Evolutionary conservation across 2,888 invertebrate genomes (phyloP), one percentile per base, ranked within the genome.

Genomic region (Drosophila fulvimacula): DNA sequence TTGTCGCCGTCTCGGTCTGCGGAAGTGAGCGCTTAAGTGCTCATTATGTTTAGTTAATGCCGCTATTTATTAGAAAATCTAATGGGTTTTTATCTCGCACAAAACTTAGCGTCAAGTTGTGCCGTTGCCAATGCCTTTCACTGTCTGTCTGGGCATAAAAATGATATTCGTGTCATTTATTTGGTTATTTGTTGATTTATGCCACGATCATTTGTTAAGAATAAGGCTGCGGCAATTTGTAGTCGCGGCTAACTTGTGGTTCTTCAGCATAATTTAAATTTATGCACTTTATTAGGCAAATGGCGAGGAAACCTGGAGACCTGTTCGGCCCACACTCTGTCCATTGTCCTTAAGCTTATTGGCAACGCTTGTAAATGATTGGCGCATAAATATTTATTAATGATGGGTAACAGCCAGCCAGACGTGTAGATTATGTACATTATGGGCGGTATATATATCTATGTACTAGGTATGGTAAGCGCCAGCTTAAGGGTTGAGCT

Each of bases 11-110:
- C 36, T 73, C 56, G 60, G 69, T 65, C 48, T 55, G 71, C 84
- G 88, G 88, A 83, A 83, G 79, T 83, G 76, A 81, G 75, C 87
- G 81, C 88, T 83, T 87, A 87, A 84, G 84, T 87, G 87, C 82
- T 82, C 87, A 86, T 82, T 82, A 82, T 86, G 87, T 86, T 82
- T 83, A 80, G 81, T 83, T 86, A 87, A 83, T 83, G 84, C 73
- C 60, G 74, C 88, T 86, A 86, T 82, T 82, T 86, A 82, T 82
- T 82, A 82, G 86, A 82, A 82, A 82, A 86, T 82, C 78, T 80
- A 86, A 82, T 86, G 83, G 81, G 75, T 80, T 82, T 82, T 77
- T 82, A 82, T 69, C 76, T 81, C 24, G 17, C 34, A 38, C 64
- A 61, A 73, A 77, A 61, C 61, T 81, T 56, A 60, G 56, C 64